Conservation (phyloP, 2,797 vertebrate species). For the Coendou prehensilis region DNA sequence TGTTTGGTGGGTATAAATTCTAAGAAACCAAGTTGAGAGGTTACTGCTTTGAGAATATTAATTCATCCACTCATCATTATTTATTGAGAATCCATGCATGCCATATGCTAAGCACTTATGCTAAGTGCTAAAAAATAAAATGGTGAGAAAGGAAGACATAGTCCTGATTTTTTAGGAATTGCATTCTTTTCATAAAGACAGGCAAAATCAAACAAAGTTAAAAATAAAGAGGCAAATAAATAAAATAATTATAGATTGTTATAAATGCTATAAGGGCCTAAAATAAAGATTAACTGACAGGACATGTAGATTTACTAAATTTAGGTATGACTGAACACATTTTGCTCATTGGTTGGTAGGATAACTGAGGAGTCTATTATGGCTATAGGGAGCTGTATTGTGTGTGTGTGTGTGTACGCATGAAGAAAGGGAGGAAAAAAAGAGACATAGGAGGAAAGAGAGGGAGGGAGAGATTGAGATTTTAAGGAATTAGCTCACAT, state of each 20-base stretch:
- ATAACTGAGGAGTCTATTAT: not conserved
- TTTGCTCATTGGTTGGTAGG: not conserved
- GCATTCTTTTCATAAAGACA: constrained; percentile 21
- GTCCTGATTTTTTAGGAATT: not conserved
- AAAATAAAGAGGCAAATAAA: constrained; percentile 36
- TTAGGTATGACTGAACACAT: not conserved
- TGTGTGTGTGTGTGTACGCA: not conserved
- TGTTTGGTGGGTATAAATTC: not conserved
- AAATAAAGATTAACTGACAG: constrained; percentile 50
- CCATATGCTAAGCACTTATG: not conserved
- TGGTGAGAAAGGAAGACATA: not conserved
- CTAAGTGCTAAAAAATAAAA: constrained; percentile 3
- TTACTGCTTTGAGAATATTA: constrained; percentile 28
- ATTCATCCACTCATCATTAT: not conserved
- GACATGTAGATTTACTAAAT: not conserved
- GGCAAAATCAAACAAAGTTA: constrained; percentile 8
- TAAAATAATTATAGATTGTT: constrained; percentile 46
- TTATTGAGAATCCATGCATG: not conserved
- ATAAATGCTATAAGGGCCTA: not conserved
- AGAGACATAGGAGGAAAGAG: not conserved
- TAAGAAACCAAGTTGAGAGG: not conserved
- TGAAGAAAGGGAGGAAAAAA: not conserved
- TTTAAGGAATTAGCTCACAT: not conserved
- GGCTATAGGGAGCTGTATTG: no score
- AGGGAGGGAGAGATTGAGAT: not conserved